phyloP scores from a whole-genome alignment of 2,797 vertebrate species.

The Chrysocyon brachyurus region DNA sequence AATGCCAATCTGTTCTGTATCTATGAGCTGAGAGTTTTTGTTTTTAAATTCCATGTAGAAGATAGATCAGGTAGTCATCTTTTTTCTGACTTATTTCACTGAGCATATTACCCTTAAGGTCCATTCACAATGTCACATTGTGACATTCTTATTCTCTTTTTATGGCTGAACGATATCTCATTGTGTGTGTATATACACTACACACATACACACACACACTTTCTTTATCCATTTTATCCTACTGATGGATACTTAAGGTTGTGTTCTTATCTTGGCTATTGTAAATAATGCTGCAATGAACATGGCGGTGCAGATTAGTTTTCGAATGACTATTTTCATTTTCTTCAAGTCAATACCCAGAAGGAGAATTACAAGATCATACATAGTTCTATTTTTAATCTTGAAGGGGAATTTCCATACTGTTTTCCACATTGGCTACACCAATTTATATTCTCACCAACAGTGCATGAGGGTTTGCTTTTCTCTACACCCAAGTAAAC shows the following conservation, averaged over 20 bases:
- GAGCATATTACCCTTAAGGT: neutral
- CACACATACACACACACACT: neutral
- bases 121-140: neutral
- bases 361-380: neutral
- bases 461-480: neutral
- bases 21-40: neutral
- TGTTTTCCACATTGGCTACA: neutral
- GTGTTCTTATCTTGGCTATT: neutral
- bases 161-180: neutral
- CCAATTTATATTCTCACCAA: neutral
- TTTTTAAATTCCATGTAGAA: neutral
- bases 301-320: neutral
- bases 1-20: neutral
- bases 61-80: neutral
- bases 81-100: neutral
- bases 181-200: neutral
- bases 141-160: neutral
- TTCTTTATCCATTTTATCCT: neutral
- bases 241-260: neutral
- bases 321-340: neutral
- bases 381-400: neutral
- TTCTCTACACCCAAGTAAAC: neutral
- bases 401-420: neutral
- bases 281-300: neutral
- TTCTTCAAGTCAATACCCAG: neutral